Conservation (phyloP, 2,113 vertebrate genomes). For the Sigmodon hispidus region DNA sequence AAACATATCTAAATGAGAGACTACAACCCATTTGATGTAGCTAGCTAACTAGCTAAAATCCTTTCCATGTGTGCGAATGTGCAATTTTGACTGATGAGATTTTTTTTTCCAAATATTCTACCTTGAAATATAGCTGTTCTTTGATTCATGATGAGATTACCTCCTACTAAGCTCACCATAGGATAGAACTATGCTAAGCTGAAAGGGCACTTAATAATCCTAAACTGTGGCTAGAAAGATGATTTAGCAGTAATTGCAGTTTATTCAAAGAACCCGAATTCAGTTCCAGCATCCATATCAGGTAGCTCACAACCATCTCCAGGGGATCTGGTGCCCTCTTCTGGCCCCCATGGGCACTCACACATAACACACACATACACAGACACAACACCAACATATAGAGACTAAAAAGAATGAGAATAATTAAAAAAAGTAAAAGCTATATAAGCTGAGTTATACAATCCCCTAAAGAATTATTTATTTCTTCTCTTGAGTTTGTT, state of each 20-base stretch:
- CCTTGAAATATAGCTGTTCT: background rate
- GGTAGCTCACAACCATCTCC: background rate
- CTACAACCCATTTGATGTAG: accelerated
- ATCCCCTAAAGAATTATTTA: background rate
- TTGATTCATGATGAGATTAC: background rate
- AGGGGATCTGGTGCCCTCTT: too few species aligned
- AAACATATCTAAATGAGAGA: background rate
- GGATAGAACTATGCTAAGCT: background rate
- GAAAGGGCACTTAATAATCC: background rate
- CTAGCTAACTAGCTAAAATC: background rate
- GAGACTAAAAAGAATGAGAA: background rate
- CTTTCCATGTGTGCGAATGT: background rate
- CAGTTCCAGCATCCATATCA: background rate
- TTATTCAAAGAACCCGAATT: background rate
- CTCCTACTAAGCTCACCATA: background rate
- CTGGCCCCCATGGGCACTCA: background rate
- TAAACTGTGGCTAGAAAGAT: background rate
- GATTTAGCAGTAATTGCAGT: background rate
- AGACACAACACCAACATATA: background rate
- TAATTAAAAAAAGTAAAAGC: background rate
- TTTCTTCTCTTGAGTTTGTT: background rate
- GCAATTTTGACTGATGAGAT: background rate
- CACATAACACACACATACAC: background rate
- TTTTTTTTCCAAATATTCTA: background rate
- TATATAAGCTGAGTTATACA: background rate